Percentiles rank a stretch among this genome's conserved stretches.
phyloP scores from a whole-genome alignment of 2,113 vertebrate species.

The Laterallus jamaicensis region DNA sequence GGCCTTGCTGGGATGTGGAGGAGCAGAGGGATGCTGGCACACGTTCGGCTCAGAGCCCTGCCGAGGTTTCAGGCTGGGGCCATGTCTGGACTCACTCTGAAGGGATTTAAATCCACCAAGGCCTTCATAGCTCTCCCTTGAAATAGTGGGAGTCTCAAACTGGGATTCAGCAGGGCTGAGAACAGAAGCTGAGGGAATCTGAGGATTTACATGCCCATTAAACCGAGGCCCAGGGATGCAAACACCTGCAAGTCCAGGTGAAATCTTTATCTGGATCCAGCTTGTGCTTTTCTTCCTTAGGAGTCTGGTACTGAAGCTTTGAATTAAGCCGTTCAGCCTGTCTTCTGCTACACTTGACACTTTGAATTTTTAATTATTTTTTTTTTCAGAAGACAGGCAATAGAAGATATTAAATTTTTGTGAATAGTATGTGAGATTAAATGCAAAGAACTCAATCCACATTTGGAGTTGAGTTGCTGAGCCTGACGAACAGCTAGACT shows the following conservation, averaged over 20 bases:
- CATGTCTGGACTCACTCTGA: background rate
- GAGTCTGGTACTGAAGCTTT: background rate
- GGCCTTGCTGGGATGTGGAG: background rate
- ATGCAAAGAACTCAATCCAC: background rate
- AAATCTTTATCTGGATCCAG: background rate
- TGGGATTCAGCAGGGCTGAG: background rate
- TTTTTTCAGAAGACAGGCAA: background rate
- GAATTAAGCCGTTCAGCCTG: background rate
- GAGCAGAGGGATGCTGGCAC: background rate
- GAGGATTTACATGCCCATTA: background rate
- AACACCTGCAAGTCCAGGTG: background rate
- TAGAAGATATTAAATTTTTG: background rate
- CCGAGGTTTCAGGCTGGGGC: rapidly evolving
- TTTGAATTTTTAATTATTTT: background rate
- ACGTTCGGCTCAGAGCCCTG: rapidly evolving
- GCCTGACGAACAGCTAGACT: background rate
- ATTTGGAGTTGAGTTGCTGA: background rate
- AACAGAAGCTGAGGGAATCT: background rate
- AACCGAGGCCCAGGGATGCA: background rate
- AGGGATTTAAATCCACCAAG: background rate
- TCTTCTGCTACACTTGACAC: background rate
- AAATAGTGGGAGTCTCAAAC: background rate
- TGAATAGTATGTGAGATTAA: background rate
- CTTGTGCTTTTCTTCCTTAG: background rate
- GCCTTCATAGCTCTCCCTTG: background rate